Percentiles rank a stretch among this genome's conserved stretches.
Evolutionary conservation across 2,797 vertebrate genomes (phyloP).

Genomic region (Picus viridis): DNA sequence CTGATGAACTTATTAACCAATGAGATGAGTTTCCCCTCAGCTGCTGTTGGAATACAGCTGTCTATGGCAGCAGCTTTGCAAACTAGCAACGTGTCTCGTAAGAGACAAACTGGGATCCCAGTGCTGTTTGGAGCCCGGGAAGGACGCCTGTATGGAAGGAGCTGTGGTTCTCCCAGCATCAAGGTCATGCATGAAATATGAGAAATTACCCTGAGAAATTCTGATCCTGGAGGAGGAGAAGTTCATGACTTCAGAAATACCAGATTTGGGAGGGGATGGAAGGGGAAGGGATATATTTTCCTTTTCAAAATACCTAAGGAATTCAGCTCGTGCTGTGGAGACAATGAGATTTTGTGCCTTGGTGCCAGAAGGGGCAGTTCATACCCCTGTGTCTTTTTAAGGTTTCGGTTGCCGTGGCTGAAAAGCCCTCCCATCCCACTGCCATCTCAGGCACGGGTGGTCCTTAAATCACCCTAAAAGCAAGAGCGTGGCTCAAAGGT

Average conservation of each 20-base stretch:
- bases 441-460: not conserved
- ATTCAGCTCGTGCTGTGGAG: constrained; percentile 17
- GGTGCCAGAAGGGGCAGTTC: not conserved
- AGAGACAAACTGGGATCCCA: not conserved
- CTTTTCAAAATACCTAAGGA: constrained; percentile 63
- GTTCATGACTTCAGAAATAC: constrained; percentile 72
- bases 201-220: constrained; percentile 62
- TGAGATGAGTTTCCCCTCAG: not conserved
- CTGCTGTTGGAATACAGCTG: not conserved
- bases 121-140: not conserved
- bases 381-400: not conserved
- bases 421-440: not conserved
- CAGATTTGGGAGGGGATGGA: constrained; percentile 66
- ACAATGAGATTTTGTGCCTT: not conserved
- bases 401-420: not conserved
- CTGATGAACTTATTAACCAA: not conserved
- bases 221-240: constrained; percentile 55
- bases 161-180: not conserved
- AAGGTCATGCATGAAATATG: constrained; percentile 64
- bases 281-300: constrained; percentile 47
- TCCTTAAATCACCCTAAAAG: not conserved
- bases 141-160: not conserved
- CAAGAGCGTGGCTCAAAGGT: not conserved
- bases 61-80: rapidly evolving
- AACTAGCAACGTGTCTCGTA: rapidly evolving